A percentile compares a stretch with the other conserved stretches of the same genome.
These are phyloP conservation scores for Mnemiopsis leidyi DNA, from an alignment of 37 sponge, comb jelly and placozoan species.

Conservation along the genomic window DNA sequence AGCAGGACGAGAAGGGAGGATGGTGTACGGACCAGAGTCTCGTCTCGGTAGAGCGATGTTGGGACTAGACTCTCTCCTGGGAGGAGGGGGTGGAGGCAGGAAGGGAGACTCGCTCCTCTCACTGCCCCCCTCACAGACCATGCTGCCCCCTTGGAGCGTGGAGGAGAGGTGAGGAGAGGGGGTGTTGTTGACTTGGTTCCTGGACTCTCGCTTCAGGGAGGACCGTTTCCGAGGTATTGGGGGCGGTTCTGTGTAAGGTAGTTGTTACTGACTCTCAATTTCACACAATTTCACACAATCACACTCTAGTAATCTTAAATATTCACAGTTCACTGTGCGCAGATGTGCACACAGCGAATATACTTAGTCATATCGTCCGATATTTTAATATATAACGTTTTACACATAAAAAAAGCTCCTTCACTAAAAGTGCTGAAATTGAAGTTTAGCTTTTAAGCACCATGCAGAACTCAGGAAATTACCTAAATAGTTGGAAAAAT, in stretches of 20 bases:
- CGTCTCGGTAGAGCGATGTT: too few relatives aligned
- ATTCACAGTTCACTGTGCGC: too few relatives aligned
- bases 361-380: too few relatives aligned
- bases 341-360: too few relatives aligned
- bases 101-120: background rate
- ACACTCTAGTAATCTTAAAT: too few relatives aligned
- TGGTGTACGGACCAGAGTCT: too few relatives aligned
- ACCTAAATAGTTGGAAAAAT: background rate
- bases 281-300: too few relatives aligned
- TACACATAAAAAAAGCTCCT: too few relatives aligned
- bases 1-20: background rate
- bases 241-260: conserved; percentile 59
- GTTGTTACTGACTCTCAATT: too few relatives aligned
- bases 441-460: background rate
- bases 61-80: background rate
- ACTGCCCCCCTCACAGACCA: background rate
- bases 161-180: background rate
- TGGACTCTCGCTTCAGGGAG: background rate
- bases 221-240: background rate
- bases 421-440: background rate
- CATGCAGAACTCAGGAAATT: background rate
- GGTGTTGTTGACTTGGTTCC: background rate
- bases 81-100: background rate
- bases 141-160: background rate
- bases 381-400: too few relatives aligned